Percentiles rank a stretch among this genome's conserved stretches.
Evolutionary conservation across 2,888 invertebrate genomes (phyloP).

Genomic region (Tolmerus cingulatus): DNA sequence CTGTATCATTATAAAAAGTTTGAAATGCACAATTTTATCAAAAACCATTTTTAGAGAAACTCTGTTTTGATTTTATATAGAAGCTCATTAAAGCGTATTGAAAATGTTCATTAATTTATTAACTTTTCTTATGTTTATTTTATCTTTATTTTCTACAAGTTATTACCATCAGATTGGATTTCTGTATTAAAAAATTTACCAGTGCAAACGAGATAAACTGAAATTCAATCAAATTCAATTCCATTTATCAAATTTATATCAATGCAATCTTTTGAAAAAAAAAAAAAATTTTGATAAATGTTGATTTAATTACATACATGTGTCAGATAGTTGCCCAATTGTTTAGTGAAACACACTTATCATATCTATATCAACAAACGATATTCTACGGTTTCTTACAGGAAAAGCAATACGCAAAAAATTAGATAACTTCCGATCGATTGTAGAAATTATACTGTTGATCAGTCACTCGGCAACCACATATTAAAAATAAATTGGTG

Average conservation of each 20-base stretch:
- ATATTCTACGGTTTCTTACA: not conserved
- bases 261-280: not conserved
- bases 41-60: too few relatives aligned
- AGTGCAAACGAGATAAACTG: not conserved
- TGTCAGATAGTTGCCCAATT: not conserved
- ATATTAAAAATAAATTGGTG: not conserved
- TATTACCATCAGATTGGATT: not conserved
- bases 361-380: not conserved
- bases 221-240: not conserved
- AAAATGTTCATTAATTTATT: not conserved
- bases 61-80: too few relatives aligned
- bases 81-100: too few relatives aligned
- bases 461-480: not conserved
- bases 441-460: not conserved
- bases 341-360: not conserved
- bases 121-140: not conserved
- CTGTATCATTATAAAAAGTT: too few relatives aligned
- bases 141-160: not conserved
- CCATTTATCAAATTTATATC: not conserved
- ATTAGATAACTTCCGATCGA: not conserved
- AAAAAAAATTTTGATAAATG: not conserved
- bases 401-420: not conserved
- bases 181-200: not conserved
- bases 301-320: not conserved
- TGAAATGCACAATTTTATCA: too few relatives aligned